Base-by-base conservation (phyloP, 2,797 vertebrate species). In the Sarcoramphus papa region DNA sequence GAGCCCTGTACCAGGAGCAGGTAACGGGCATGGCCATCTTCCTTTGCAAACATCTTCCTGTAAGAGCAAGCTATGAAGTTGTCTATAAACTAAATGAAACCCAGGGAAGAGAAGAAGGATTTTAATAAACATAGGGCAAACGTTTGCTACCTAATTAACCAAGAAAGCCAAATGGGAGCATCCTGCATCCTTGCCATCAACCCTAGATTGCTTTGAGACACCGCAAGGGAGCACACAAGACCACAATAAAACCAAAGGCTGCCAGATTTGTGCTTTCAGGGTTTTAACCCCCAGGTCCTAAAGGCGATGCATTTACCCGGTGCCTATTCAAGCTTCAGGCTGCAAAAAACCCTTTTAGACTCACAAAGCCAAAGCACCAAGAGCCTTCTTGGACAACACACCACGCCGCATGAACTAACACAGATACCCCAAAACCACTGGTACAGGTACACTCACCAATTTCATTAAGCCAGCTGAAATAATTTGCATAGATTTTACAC, bases 351-450 rank as follows among this genome's bases (percentile, higher is more conserved):
- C 23, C 8, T n/a, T 77, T 41, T 51, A 77, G 59, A 41, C 51
- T 63, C 35, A 27, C 57, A 27, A 63, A 76, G 27, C n/a, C 45
- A 60, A 76, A 62, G 45, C 28, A 33, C 28, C 45, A 33, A 33
- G 23, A 77, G 18, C 22, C 35, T 51, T 50, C 59, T 27, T 63
- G 23, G 35, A 51, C 5, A 51, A 12, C 45, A 40, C n/a, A 37
- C 12, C 15, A 31, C 4, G 1, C 40, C 1, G 0, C 7, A 23
- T 15, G 16, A 60, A 48, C 27, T 47, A 48, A 50, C 27, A 12
- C 27, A 25, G 45, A 31, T 7, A 62, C 18, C 17, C 35, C 22
- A 51, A 41, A 51, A 41, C 45, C 57, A 33, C 9, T 3, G 28
- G 35, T 50, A 20, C 4, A 1, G 22, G 35, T 40, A 62, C 35